These are phyloP conservation scores for Drosophila gaucha DNA, from an alignment of 2,888 invertebrate species.

Conservation along the genomic window DNA sequence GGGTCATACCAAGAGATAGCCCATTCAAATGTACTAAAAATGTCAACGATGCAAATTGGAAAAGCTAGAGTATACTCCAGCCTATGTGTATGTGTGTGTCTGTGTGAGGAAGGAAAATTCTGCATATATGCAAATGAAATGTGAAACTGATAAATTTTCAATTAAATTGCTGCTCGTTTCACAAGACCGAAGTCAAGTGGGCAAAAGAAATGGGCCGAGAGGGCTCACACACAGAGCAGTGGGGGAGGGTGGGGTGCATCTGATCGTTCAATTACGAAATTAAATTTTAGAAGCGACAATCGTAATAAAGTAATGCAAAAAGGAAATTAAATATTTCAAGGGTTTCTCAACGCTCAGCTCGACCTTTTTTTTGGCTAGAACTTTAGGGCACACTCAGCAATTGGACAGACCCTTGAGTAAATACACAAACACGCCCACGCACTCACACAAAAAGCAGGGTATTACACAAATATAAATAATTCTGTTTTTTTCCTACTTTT, in stretches of 20 bases:
- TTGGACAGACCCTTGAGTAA: conserved; percentile 5
- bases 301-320: conserved; percentile 23
- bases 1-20: neutral
- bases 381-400: neutral
- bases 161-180: conserved; percentile 65
- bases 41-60: conserved; percentile 61
- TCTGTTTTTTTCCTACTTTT: conserved; percentile 5
- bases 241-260: conserved; percentile 6
- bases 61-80: conserved; percentile 10
- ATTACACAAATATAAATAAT: neutral
- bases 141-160: conserved; percentile 76
- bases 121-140: conserved; percentile 70
- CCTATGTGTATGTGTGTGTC: neutral
- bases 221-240: neutral
- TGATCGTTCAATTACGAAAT: conserved; percentile 71
- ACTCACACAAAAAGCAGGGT: neutral
- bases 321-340: conserved; percentile 47
- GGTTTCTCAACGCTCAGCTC: conserved; percentile 3
- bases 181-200: conserved; percentile 41
- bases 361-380: neutral
- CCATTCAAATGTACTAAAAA: conserved; percentile 25
- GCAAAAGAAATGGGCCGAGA: conserved; percentile 12
- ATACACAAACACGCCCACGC: neutral
- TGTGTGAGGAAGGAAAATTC: neutral
- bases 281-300: conserved; percentile 49